Evolutionary conservation across 2,113 vertebrate species (phyloP).

Genomic region (Spizaetus ornatus): DNA sequence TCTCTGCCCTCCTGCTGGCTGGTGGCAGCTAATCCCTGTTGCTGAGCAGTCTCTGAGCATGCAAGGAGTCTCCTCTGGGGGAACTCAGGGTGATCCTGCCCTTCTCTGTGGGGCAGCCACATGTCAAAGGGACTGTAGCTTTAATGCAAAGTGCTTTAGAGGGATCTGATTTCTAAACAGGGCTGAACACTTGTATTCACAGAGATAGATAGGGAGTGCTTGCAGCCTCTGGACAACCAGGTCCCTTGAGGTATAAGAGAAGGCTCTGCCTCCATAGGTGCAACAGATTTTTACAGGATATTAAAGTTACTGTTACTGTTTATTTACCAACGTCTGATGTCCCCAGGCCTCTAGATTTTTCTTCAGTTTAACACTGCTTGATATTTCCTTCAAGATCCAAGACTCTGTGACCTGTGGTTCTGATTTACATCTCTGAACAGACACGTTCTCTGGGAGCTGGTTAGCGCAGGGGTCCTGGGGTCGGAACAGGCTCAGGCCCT

Average conservation of each 20-base stretch:
- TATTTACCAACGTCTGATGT: conserved; percentile 46
- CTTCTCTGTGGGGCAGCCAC: neutral
- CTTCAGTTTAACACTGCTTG: neutral
- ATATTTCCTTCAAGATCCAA: neutral
- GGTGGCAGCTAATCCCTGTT: neutral
- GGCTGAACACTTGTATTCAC: neutral
- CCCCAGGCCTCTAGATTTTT: neutral
- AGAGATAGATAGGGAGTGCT: neutral
- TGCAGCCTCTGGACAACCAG: neutral
- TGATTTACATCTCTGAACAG: neutral
- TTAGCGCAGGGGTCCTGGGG: rapidly evolving
- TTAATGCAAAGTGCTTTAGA: neutral
- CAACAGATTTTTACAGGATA: neutral
- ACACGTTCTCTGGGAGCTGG: neutral
- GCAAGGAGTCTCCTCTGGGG: neutral
- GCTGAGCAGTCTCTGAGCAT: neutral
- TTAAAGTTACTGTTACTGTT: neutral
- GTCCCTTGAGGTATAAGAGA: neutral
- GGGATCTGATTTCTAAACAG: neutral
- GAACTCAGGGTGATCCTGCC: neutral
- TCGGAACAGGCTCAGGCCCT: neutral
- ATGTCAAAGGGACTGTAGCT: neutral
- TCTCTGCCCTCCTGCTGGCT: neutral
- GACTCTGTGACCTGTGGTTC: neutral
- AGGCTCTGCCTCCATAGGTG: conserved; percentile 30